These are phyloP conservation scores for Rhamnusium bicolor DNA, from an alignment of 2,888 invertebrate genomes.

Conservation along the genomic window DNA sequence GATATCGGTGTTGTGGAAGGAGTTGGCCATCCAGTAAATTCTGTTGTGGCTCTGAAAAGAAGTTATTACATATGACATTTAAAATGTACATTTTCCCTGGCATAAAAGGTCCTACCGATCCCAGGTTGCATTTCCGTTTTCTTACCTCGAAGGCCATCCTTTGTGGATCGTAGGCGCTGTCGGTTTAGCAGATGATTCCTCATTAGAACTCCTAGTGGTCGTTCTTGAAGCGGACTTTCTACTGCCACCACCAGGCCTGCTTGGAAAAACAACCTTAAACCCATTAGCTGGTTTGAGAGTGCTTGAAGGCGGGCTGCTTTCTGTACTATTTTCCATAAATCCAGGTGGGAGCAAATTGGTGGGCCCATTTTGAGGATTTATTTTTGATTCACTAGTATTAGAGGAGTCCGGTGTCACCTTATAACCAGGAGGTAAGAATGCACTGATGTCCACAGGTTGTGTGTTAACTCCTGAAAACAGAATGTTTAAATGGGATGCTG, in stretches of 20 bases:
- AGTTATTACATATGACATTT: background rate
- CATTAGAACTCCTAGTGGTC: conserved; percentile 48
- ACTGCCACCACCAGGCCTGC: conserved; percentile 77
- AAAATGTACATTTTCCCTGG: too few relatives aligned
- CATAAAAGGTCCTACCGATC: too few relatives aligned
- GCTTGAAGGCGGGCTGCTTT: conserved; percentile 61
- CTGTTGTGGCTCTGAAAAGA: conserved; percentile 82
- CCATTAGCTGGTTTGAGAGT: conserved; percentile 72
- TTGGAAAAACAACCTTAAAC: conserved; percentile 85
- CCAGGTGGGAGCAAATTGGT: conserved; percentile 70
- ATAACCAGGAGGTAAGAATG: conserved; percentile 80
- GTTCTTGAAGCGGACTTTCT: conserved; percentile 72
- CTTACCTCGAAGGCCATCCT: conserved; percentile 87
- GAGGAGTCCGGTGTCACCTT: conserved; percentile 65
- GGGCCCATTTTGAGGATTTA: background rate
- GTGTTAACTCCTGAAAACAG: conserved; percentile 62
- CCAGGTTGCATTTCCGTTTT: background rate
- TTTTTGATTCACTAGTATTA: background rate
- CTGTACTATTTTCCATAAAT: too few relatives aligned
- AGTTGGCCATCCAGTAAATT: conserved; percentile 93
- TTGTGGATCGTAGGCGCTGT: conserved; percentile 83
- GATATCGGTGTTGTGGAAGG: conserved; percentile 90
- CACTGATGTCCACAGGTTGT: conserved; percentile 74
- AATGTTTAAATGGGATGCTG: background rate
- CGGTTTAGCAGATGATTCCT: conserved; percentile 64